Base-by-base conservation (phyloP, 2,888 invertebrate species). In the Hirtodrosophila confusa region DNA sequence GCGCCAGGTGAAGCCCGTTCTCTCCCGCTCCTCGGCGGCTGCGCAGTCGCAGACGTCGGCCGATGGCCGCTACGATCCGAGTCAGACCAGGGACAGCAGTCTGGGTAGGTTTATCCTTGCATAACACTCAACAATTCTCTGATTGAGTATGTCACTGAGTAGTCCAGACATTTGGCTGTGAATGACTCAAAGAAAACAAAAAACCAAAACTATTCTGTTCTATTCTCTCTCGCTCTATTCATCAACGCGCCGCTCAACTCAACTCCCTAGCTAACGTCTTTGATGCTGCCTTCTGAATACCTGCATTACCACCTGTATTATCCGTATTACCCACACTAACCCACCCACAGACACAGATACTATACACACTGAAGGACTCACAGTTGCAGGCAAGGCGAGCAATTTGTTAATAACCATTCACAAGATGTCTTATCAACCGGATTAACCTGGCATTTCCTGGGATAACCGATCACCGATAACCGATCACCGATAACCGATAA, bases 31-130 rank as follows among this genome's bases (percentile, higher is more conserved):
- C 43, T 69, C 80, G 33, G 88, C 86, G 40, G 80, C 88, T 3
- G 83, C 89, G 2, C 88, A 89, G 43, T 60, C 87, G 0, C 88
- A 89, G 43, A 60, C 87, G 0, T 53, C 73, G 29, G 65, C 73
- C 50, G 88, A 89, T 6, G 85, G 84, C 17, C 89, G 90, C 55
- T 85, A 88, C 47, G 90, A 90, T 65, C 82, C 89, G 49, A 85
- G 88, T 35, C 87, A 73, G 50, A 92, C 91, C 44, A 78, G 91
- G 67, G 92, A 92, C 76, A 92, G 91, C 69, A 92, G 91, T 74
- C 80, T 92, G 80, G 92, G 92, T 92, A 83, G 84, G 86, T 87
- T 63, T 7, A 47, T 35, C n/a, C n/a, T 37, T 0, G 3, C 0
- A 4, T 35, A 39, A 35, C 12, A 0, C 9, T 9, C 29, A 43